Base-by-base conservation (phyloP, 2,888 invertebrate genomes). In the Troilus luridus region DNA sequence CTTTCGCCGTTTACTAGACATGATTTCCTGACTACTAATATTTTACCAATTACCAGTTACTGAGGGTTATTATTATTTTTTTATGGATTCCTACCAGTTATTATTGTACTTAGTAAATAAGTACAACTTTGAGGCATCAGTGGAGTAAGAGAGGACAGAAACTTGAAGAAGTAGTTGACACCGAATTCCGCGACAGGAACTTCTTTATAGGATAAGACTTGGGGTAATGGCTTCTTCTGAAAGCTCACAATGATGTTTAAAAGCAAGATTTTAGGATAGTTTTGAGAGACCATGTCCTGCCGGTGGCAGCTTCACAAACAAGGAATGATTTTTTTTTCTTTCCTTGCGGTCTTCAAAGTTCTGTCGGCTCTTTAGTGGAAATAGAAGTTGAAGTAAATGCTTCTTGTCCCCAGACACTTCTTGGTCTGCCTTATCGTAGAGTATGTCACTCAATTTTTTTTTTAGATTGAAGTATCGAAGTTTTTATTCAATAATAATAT, bases 181-280 rank as follows among this genome's bases (percentile, higher is more conserved):
- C 41, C 27, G 21, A 5, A 67, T 14, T 3, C 10, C 59, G 24
- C 8, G 72, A 7, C 41, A 41, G 72, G 17, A 77, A 77, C 72
- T 77, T 19, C 17, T 41, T 77, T 8, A 41, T 8, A 41, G 41
- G 9, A 41, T 0, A 7, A 14, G 67, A 24, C 24, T 67, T n/a
- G 17, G 12, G 5, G 27, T 27, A 77, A 77, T 77, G 72, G 72
- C 27, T 77, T 77, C 17, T 77, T 77, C 72, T 77, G 19, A 77
- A 77, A 77, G 72, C 72, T 77, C 19, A 77, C 72, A 77, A 77
- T 77, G 72, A 77, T 77, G 72, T 19, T 41, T 14, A 41, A 67
- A 14, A 19, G 72, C 27, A 17, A 77, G 41, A 77, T 77, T 77
- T 77, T 27, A 41, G 72, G 72, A 77, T 77, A 77, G 72, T 77